A percentile compares a stretch with the other conserved stretches of the same genome.
phyloP scores from a whole-genome alignment of 2,113 vertebrate species.

The Sciurus niger region DNA sequence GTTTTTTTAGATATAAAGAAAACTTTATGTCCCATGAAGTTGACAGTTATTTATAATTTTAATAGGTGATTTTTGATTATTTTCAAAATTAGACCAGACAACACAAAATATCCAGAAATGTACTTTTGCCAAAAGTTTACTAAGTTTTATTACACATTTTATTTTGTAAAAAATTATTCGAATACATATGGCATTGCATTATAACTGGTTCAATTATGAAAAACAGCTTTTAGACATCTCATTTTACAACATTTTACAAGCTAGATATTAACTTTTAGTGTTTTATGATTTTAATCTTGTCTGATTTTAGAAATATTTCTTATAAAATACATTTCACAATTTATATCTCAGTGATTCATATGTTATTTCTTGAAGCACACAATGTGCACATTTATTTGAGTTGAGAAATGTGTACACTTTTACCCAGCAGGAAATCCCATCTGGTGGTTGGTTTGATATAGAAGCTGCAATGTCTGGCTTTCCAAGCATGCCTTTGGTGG shows the following conservation, averaged over 20 bases:
- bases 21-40: background rate
- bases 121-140: background rate
- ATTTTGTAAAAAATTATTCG: background rate
- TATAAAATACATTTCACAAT: background rate
- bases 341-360: slow-evolving; percentile 34
- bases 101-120: background rate
- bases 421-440: background rate
- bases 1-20: slow-evolving; percentile 18
- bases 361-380: slow-evolving; percentile 7
- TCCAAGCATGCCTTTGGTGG: background rate
- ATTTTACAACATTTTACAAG: background rate
- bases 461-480: background rate
- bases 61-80: background rate
- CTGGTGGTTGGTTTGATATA: background rate
- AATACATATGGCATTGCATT: background rate
- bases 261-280: background rate
- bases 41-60: slow-evolving; percentile 19
- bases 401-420: background rate
- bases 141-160: background rate
- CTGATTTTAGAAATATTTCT: background rate
- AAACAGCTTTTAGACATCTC: background rate
- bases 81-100: background rate
- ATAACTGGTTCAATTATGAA: background rate
- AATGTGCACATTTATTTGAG: background rate
- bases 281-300: slow-evolving; percentile 29